A percentile compares a stretch with the other conserved stretches of the same genome.
These are phyloP conservation scores for Gallinago nigripennis DNA, from an alignment of 2,797 vertebrate species.

Conservation along the genomic window DNA sequence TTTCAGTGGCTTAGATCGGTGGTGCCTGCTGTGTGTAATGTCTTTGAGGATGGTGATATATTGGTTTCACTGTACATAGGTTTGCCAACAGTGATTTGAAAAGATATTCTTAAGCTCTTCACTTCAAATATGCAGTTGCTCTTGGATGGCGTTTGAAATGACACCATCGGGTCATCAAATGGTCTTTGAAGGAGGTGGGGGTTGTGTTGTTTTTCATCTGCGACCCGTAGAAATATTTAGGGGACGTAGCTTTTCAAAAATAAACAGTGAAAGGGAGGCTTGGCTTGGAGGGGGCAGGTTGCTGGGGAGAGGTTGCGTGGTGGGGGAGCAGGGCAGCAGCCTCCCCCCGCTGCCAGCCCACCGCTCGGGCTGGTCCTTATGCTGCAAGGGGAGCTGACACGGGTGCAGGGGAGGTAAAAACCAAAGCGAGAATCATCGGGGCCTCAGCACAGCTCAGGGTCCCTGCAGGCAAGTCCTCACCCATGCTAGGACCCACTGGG, in stretches of 20 bases:
- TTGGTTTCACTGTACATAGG: neutral
- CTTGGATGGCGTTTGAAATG: constrained; percentile 34
- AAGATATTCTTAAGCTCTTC: neutral
- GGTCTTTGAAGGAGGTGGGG: constrained; percentile 13
- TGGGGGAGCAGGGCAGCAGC: neutral
- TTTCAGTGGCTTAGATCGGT: constrained; percentile 38
- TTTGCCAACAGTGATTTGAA: constrained; percentile 30
- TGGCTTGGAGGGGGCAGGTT: neutral
- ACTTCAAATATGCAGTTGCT: neutral
- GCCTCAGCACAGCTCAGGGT: neutral
- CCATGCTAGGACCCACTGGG: too few relatives aligned
- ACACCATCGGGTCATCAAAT: neutral
- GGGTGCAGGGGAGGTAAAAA: neutral
- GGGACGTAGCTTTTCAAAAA: neutral
- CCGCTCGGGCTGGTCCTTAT: neutral
- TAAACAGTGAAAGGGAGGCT: neutral
- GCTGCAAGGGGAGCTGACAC: neutral
- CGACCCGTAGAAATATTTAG: neutral
- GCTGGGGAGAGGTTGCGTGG: neutral
- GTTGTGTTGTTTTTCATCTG: constrained; percentile 1
- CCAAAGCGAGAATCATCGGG: neutral
- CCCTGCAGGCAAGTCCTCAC: too few relatives aligned
- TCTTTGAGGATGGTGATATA: constrained; percentile 3
- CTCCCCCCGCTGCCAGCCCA: neutral
- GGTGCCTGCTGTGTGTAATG: constrained; percentile 18